These are phyloP conservation scores for Trididemnum nubilum DNA, from an alignment of 23 tunicate species.

Conservation along the genomic window DNA sequence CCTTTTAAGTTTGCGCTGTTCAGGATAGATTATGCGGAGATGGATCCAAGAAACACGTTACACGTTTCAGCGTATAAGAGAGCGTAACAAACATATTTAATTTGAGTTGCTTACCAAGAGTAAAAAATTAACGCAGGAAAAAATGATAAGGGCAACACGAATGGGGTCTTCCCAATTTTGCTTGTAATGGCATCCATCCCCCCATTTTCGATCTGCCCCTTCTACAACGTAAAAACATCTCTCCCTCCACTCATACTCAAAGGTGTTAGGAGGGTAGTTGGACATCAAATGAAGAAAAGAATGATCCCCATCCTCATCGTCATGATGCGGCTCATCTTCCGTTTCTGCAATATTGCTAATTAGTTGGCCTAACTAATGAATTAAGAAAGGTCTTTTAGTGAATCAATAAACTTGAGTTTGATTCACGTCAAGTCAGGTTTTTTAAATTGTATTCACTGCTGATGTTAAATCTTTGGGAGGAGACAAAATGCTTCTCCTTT, in stretches of 20 bases:
- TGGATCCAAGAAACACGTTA: too few relatives aligned
- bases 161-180: slow-evolving; percentile 65
- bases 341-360: not conserved
- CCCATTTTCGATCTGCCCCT: slow-evolving; percentile 75
- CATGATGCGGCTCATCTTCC: not conserved
- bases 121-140: slow-evolving; percentile 48
- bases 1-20: too few relatives aligned
- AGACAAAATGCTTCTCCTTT: too few relatives aligned
- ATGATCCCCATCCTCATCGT: slow-evolving; percentile 35
- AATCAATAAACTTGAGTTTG: too few relatives aligned
- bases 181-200: slow-evolving; percentile 48
- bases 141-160: slow-evolving; percentile 27
- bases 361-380: too few relatives aligned
- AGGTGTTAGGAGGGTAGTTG: slow-evolving; percentile 48
- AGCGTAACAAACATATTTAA: too few relatives aligned
- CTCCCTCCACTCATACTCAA: slow-evolving; percentile 50
- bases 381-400: too few relatives aligned
- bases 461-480: too few relatives aligned
- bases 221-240: slow-evolving; percentile 57
- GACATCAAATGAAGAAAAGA: slow-evolving; percentile 76
- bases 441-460: too few relatives aligned
- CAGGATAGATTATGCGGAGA: too few relatives aligned
- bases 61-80: too few relatives aligned
- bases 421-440: too few relatives aligned
- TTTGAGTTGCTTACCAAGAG: slow-evolving; percentile 79